phyloP scores from a whole-genome alignment of 1,140 invertebrate species.

The Amyelois transitella region DNA sequence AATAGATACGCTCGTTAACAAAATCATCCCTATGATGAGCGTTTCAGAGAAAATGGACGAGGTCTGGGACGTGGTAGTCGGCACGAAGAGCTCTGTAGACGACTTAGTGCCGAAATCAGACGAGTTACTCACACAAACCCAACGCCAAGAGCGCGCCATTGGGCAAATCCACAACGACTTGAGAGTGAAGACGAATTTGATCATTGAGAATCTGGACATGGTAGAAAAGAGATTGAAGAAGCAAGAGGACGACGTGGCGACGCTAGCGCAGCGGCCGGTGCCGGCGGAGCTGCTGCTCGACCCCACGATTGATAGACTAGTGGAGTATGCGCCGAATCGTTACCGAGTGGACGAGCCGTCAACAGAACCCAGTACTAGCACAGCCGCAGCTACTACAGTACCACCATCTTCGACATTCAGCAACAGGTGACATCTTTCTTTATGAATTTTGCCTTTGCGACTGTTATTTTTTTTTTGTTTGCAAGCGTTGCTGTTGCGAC shows the following conservation, averaged over 20 bases:
- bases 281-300: slow-evolving; percentile 83
- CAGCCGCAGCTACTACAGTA: slow-evolving; percentile 54
- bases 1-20: slow-evolving; percentile 83
- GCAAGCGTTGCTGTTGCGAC: slow-evolving; percentile 10
- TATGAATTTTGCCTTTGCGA: slow-evolving; percentile 29
- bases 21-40: slow-evolving; percentile 87
- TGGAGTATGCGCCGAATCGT: slow-evolving; percentile 83
- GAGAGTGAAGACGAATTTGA: slow-evolving; percentile 86
- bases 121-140: slow-evolving; percentile 87
- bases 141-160: slow-evolving; percentile 89
- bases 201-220: slow-evolving; percentile 89
- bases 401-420: slow-evolving; percentile 35
- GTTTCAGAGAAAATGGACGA: slow-evolving; percentile 93
- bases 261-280: slow-evolving; percentile 81
- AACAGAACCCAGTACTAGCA: slow-evolving; percentile 57
- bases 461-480: slow-evolving; percentile 12
- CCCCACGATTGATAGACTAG: slow-evolving; percentile 83
- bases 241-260: slow-evolving; percentile 85
- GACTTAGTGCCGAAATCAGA: slow-evolving; percentile 89
- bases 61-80: slow-evolving; percentile 90
- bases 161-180: slow-evolving; percentile 90
- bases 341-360: slow-evolving; percentile 65
- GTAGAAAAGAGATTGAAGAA: slow-evolving; percentile 89
- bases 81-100: slow-evolving; percentile 89
- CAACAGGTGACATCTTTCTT: slow-evolving; percentile 60